phyloP scores from a whole-genome alignment of 2,797 vertebrate genomes.

The Pogonophryne albipinna region DNA sequence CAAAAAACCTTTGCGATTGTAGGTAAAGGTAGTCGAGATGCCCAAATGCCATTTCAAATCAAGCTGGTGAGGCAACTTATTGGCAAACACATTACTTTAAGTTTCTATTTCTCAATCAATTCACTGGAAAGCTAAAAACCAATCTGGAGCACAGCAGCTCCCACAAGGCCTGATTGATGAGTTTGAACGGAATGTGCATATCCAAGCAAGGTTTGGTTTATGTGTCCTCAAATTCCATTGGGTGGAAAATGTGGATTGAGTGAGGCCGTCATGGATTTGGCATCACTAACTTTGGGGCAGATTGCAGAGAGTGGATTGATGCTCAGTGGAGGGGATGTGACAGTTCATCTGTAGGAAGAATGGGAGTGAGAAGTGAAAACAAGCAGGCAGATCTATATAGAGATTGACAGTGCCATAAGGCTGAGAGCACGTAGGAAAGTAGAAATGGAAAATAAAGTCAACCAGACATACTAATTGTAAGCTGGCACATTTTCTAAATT shows the following conservation, averaged over 20 bases:
- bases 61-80: slow-evolving; percentile 80
- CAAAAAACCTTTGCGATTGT: slow-evolving; percentile 62
- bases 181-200: slow-evolving; percentile 78
- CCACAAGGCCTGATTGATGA: slow-evolving; percentile 83
- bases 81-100: slow-evolving; percentile 85
- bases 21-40: slow-evolving; percentile 67
- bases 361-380: slow-evolving; percentile 75
- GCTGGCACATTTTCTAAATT: slow-evolving; percentile 55
- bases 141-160: slow-evolving; percentile 80
- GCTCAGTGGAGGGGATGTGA: slow-evolving; percentile 81
- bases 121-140: slow-evolving; percentile 83
- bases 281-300: slow-evolving; percentile 80
- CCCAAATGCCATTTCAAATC: slow-evolving; percentile 76
- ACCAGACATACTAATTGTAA: slow-evolving; percentile 65
- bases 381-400: slow-evolving; percentile 84
- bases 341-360: slow-evolving; percentile 85
- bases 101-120: slow-evolving; percentile 86
- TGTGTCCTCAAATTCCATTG: slow-evolving; percentile 82
- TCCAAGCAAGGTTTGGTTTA: slow-evolving; percentile 80
- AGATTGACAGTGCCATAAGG: slow-evolving; percentile 80
- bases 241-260: slow-evolving; percentile 85
- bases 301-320: slow-evolving; percentile 83
- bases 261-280: slow-evolving; percentile 80
- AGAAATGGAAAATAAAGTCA: slow-evolving; percentile 75
- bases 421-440: slow-evolving; percentile 64